These are phyloP conservation scores for Cladorhizidae sp. DNA, from an alignment of 37 sponge, comb jelly and placozoan species.

Conservation along the genomic window DNA sequence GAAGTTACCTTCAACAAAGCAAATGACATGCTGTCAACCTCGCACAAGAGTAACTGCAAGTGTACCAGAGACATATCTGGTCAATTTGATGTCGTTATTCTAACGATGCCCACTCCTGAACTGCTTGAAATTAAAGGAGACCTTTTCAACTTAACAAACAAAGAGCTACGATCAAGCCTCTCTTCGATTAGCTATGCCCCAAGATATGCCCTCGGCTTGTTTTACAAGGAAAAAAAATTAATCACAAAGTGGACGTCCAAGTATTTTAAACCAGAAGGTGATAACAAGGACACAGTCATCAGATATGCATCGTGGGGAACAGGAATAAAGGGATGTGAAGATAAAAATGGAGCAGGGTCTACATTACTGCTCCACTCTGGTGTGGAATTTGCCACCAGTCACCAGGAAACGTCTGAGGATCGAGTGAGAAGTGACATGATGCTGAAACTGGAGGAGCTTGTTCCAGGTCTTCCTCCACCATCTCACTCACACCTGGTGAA, in stretches of 20 bases:
- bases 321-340: not conserved
- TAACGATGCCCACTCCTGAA: constrained; percentile 68
- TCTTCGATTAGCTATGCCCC: constrained; percentile 48
- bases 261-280: constrained; percentile 27
- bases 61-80: not conserved
- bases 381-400: constrained; percentile 57
- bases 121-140: constrained; percentile 28
- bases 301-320: constrained; percentile 49
- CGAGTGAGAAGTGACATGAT: constrained; percentile 19
- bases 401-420: constrained; percentile 31
- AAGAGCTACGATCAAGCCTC: constrained; percentile 6
- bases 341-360: not conserved
- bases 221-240: constrained; percentile 12
- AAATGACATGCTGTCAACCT: not conserved
- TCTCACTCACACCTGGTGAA: constrained; percentile 36
- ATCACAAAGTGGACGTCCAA: constrained; percentile 43
- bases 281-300: constrained; percentile 25
- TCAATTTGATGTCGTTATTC: constrained; percentile 38
- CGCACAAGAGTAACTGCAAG: not conserved
- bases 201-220: constrained; percentile 67
- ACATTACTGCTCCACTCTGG: constrained; percentile 50
- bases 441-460: constrained; percentile 1
- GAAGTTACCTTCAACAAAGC: not conserved
- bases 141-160: not conserved
- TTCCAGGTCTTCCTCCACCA: constrained; percentile 41